phyloP scores from a whole-genome alignment of 2,113 vertebrate genomes.

The Chrysochloris asiatica region DNA sequence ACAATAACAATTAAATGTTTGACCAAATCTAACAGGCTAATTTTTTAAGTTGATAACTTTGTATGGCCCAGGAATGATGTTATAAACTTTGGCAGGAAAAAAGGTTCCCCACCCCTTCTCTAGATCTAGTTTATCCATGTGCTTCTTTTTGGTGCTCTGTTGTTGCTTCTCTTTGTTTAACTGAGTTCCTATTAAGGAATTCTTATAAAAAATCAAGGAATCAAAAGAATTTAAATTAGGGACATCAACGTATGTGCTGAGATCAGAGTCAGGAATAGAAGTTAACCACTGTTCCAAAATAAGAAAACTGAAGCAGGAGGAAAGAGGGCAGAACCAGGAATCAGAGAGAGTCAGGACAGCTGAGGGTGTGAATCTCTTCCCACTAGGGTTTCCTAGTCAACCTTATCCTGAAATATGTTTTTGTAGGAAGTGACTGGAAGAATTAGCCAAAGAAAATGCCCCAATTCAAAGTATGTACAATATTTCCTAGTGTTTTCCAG shows the following conservation, averaged over 20 bases:
- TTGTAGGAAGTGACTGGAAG: constrained; percentile 43
- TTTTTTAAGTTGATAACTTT: too few species aligned
- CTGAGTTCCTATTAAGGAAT: neutral
- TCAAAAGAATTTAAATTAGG: constrained; percentile 2
- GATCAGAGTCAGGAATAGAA: neutral
- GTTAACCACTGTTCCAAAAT: neutral
- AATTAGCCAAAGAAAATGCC: constrained; percentile 29
- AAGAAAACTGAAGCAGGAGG: neutral
- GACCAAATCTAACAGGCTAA: too few species aligned
- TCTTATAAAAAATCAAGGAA: neutral
- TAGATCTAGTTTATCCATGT: too few species aligned
- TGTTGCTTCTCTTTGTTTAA: too few species aligned
- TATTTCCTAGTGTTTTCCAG: neutral
- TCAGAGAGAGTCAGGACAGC: neutral
- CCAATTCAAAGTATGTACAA: neutral
- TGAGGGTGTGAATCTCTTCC: neutral
- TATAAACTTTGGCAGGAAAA: too few species aligned
- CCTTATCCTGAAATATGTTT: neutral
- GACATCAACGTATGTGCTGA: neutral
- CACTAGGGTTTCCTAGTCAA: neutral
- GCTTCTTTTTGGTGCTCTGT: too few species aligned
- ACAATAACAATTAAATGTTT: too few species aligned
- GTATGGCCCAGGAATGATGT: too few species aligned
- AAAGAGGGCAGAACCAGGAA: neutral
- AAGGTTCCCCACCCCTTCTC: too few species aligned